A percentile compares a stretch with the other conserved stretches of the same genome.
Conservation (phyloP, 2,113 vertebrate genomes). For the Vulpes ferrilata region DNA sequence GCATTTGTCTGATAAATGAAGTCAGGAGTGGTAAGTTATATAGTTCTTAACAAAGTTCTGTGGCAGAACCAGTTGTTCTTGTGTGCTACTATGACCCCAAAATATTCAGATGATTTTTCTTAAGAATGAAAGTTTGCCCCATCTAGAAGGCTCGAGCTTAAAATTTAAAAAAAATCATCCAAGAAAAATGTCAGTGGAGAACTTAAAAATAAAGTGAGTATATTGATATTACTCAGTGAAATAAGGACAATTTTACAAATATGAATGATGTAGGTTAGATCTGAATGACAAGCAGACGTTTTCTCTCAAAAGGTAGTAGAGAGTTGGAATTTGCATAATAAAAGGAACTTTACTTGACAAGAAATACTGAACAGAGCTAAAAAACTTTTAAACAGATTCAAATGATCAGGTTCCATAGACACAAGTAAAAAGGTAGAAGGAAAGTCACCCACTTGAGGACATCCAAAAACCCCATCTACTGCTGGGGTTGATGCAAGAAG, state of each 20-base stretch:
- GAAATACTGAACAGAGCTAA: not conserved
- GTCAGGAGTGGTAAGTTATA: not conserved
- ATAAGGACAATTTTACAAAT: not conserved
- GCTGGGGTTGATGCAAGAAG: not conserved
- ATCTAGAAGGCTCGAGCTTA: not conserved
- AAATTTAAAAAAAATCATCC: not conserved
- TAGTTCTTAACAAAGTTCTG: not conserved
- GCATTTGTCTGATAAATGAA: not conserved
- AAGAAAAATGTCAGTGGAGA: not conserved
- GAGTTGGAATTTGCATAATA: not conserved
- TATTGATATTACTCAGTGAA: not conserved
- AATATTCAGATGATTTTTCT: not conserved
- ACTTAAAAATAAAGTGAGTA: not conserved
- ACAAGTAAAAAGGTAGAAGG: not conserved
- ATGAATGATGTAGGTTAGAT: fast-evolving
- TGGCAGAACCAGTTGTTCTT: not conserved
- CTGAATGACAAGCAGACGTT: not conserved
- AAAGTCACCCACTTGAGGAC: not conserved
- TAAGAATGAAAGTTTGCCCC: not conserved
- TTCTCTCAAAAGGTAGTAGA: constrained; percentile 11
- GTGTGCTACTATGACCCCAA: not conserved
- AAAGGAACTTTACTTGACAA: not conserved
- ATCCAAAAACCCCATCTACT: not conserved
- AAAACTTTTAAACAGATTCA: constrained; percentile 37
- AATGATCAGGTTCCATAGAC: not conserved